A percentile compares a stretch with the other conserved stretches of the same genome.
Evolutionary conservation across 2,797 vertebrate species (phyloP).

Genomic region (Luscinia luscinia): DNA sequence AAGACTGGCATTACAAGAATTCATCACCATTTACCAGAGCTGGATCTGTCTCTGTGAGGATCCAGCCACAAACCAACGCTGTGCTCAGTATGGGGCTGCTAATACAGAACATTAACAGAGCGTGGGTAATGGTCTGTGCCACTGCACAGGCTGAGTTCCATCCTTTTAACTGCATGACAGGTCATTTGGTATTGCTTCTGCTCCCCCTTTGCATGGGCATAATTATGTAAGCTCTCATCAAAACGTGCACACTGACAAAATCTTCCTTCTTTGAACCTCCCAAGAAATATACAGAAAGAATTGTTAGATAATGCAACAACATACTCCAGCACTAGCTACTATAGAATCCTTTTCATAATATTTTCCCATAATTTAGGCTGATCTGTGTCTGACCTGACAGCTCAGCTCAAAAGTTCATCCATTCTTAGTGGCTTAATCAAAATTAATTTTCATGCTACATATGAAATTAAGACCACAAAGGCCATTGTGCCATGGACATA

Average conservation of each 20-base stretch:
- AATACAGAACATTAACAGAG: background rate
- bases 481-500: background rate
- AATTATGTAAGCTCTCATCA: background rate
- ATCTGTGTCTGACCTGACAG: background rate
- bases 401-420: background rate
- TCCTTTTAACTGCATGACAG: slow-evolving; percentile 11
- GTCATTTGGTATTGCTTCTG: slow-evolving; percentile 10
- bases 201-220: background rate
- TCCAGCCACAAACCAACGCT: background rate
- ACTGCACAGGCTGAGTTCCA: slow-evolving; percentile 4
- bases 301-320: background rate
- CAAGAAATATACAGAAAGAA: background rate
- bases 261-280: background rate
- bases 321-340: background rate
- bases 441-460: slow-evolving; percentile 26
- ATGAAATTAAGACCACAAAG: background rate
- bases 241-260: background rate
- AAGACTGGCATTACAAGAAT: background rate
- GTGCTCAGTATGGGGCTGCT: background rate
- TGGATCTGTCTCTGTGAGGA: slow-evolving; percentile 3
- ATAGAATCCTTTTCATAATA: background rate
- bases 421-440: background rate
- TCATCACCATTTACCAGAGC: slow-evolving; percentile 3
- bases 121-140: slow-evolving; percentile 19
- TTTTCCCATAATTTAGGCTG: background rate